A percentile compares a stretch with the other conserved stretches of the same genome.
Conservation (phyloP, 2,113 vertebrate genomes). For the Chamaetylas fuelleborni region DNA sequence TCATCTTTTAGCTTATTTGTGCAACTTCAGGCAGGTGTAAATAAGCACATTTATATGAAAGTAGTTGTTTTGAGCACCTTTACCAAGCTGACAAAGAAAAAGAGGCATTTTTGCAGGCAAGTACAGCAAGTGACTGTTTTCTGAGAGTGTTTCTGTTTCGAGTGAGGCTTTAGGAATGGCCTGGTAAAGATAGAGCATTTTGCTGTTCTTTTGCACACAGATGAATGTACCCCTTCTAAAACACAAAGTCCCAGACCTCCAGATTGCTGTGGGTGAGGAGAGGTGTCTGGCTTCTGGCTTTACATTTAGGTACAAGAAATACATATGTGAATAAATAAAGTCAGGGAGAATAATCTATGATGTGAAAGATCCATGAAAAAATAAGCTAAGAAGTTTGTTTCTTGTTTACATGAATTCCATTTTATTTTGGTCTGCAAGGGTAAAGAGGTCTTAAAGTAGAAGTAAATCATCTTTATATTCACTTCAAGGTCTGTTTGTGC, state of each 20-base stretch:
- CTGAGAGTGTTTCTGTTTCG: not conserved
- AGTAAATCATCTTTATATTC: conserved; percentile 44
- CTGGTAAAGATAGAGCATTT: not conserved
- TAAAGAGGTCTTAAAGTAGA: conserved; percentile 25
- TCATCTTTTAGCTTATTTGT: not conserved
- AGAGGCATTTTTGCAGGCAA: not conserved
- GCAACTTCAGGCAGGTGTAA: not conserved
- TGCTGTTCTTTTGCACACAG: not conserved
- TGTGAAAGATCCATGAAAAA: conserved; percentile 36
- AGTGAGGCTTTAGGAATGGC: not conserved
- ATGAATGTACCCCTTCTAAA: not conserved
- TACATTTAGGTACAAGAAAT: conserved; percentile 15
- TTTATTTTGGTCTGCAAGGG: conserved; percentile 34
- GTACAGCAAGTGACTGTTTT: not conserved
- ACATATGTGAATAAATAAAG: conserved; percentile 45
- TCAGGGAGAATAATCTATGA: conserved; percentile 28
- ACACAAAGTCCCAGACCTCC: not conserved
- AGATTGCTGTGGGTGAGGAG: conserved; percentile 33
- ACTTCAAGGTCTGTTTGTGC: conserved; percentile 20
- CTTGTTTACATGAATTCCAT: conserved; percentile 41
- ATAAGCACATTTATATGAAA: not conserved
- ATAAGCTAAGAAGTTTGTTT: conserved; percentile 51
- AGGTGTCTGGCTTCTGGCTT: conserved; percentile 43
- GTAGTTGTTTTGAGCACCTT: not conserved
- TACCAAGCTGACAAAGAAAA: not conserved